Percentiles rank a stretch among this genome's conserved stretches.
phyloP scores from a whole-genome alignment of 1,140 invertebrate species.

The Dufourea novaeangliae region DNA sequence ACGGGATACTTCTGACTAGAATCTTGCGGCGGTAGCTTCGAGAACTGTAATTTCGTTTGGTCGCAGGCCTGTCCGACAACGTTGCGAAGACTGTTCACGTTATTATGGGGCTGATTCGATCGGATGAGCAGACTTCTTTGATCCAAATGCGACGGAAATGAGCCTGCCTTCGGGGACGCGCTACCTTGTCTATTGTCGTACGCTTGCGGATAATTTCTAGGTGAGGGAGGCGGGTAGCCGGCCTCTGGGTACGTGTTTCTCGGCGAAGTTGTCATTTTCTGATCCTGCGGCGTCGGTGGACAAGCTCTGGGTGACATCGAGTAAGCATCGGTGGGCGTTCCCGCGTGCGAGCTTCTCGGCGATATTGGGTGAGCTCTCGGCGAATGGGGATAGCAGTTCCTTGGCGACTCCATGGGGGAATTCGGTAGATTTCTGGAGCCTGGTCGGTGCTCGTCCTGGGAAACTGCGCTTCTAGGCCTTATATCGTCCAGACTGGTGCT shows the following conservation, averaged over 20 bases:
- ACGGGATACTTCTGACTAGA: conserved; percentile 62
- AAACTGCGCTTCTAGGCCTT: conserved; percentile 75
- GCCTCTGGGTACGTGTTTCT: conserved; percentile 69
- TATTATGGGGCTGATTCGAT: conserved; percentile 61
- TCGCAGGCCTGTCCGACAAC: conserved; percentile 52
- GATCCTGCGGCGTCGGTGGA: conserved; percentile 69
- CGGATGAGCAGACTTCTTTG: conserved; percentile 61
- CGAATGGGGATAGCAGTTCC: conserved; percentile 67
- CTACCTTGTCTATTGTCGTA: conserved; percentile 69
- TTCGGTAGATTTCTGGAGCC: conserved; percentile 73
- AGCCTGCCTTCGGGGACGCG: conserved; percentile 68
- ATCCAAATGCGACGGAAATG: conserved; percentile 62
- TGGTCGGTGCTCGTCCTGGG: conserved; percentile 77
- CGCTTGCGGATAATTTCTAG: conserved; percentile 68
- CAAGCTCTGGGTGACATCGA: conserved; percentile 67
- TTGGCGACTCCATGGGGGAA: conserved; percentile 68
- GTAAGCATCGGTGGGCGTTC: conserved; percentile 66
- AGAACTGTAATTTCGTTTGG: conserved; percentile 56
- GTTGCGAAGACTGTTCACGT: conserved; percentile 52
- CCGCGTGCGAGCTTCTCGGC: conserved; percentile 71
- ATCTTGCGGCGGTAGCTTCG: conserved; percentile 51
- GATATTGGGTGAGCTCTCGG: conserved; percentile 74
- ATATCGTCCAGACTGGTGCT: conserved; percentile 83
- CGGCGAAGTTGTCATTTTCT: conserved; percentile 65
- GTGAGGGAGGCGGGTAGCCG: conserved; percentile 54